These are phyloP conservation scores for Drosophila colorata DNA, from an alignment of 2,888 invertebrate species.

Conservation along the genomic window DNA sequence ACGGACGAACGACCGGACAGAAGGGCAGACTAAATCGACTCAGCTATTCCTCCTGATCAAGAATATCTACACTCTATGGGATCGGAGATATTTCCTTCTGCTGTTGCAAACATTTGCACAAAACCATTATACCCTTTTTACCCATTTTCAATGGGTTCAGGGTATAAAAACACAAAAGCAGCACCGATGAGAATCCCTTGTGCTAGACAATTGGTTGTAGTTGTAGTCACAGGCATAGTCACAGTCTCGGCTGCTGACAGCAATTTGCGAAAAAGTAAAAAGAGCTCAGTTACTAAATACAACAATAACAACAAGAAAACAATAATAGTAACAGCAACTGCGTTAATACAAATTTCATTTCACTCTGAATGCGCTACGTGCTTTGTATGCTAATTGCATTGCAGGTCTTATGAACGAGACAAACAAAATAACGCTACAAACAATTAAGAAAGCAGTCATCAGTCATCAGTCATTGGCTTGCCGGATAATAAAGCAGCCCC, in stretches of 20 bases:
- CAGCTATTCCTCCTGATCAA: too few relatives aligned
- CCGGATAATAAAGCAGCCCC: constrained; percentile 33
- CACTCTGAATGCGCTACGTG: constrained; percentile 65
- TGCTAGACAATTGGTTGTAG: constrained; percentile 23
- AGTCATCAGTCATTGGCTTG: constrained; percentile 59
- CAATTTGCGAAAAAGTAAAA: constrained; percentile 10
- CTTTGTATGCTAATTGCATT: constrained; percentile 71
- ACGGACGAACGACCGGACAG: too few relatives aligned
- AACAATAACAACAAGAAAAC: constrained; percentile 10
- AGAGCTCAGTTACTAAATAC: constrained; percentile 31
- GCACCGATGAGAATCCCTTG: constrained; percentile 9
- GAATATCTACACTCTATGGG: too few relatives aligned
- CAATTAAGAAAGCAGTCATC: constrained; percentile 62
- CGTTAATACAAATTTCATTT: constrained; percentile 67
- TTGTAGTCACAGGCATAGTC: neutral
- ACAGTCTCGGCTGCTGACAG: constrained; percentile 18
- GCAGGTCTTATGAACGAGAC: constrained; percentile 32
- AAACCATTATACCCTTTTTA: too few relatives aligned
- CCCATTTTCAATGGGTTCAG: too few relatives aligned
- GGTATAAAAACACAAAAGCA: constrained; percentile 3
- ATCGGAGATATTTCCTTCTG: too few relatives aligned
- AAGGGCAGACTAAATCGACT: too few relatives aligned
- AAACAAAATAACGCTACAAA: constrained; percentile 44
- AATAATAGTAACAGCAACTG: constrained; percentile 36
- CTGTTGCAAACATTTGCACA: too few relatives aligned